Evolutionary conservation across 2,888 invertebrate species (phyloP), one percentile per base, ranked within the genome.

Genomic region (Phyllotreta striolata): DNA sequence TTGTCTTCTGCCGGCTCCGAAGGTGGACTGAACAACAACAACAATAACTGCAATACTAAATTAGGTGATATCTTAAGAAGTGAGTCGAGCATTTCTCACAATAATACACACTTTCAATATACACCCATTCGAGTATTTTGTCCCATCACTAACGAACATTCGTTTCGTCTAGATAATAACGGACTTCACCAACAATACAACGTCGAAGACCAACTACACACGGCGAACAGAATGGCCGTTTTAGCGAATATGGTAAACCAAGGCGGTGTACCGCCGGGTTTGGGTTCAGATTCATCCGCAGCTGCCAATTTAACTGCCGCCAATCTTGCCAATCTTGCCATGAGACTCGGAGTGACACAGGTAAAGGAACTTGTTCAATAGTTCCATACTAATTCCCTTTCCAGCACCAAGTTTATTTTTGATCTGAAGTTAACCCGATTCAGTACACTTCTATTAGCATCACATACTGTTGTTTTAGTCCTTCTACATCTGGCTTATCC

Each of bases 1-100:
- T 84, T 92, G 4, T 91, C 92, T 6, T 92, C 92, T 14, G 90
- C 91, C 37, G 90, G 91, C 13, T 91, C 92, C 12, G 92, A 92
- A 83, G 87, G 89, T 66, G 89, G 88, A 79, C 81, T 91, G 51
- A 87, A 89, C 73, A 88, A 90, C 77, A 91, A 91, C 77, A 88
- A 87, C 77, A 87, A 85, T 76, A 89, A 88, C 77, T 88, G 87
- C 77, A 87, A 86, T 77, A 86, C 87, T 56, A 84, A 84, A 77
- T 75, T 84, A 65, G 83, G 83, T 73, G 83, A 84, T 76, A 82
- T 83, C 58, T 74, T 83, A 66, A 73, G 83, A 79, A 82, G 82
- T 81, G 73, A 78, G 80, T 75, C 54, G 34, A 55, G 24, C 43
- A 60, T 54, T 52, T 52, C 35, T 37, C 38, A 34, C 34, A 12